A percentile compares a stretch with the other conserved stretches of the same genome.
Conservation (phyloP, 2,888 invertebrate species). For the Eristalis intricaria region DNA sequence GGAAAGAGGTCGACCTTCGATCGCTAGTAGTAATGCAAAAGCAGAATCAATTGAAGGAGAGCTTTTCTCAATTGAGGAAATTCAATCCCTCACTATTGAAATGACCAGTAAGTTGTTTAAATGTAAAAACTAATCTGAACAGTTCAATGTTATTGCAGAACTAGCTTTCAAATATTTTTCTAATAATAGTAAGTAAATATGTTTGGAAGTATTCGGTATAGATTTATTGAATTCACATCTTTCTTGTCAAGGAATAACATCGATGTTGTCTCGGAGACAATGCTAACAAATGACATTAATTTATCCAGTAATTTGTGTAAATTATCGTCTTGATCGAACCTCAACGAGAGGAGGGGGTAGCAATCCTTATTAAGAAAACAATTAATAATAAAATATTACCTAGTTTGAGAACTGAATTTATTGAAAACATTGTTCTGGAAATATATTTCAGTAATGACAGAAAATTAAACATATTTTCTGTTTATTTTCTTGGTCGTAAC, state of each 20-base stretch:
- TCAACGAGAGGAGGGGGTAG: no score
- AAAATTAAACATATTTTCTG: neutral
- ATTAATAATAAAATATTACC: neutral
- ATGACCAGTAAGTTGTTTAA: neutral
- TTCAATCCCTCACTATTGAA: neutral
- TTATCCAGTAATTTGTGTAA: no score
- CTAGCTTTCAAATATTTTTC: neutral
- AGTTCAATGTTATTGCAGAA: no score
- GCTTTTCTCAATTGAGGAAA: constrained; percentile 1
- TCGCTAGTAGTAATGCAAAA: no score
- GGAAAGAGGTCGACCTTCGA: no score
- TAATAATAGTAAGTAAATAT: neutral
- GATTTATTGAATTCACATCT: no score
- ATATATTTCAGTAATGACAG: neutral
- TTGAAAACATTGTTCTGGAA: neutral
- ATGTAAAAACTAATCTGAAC: neutral
- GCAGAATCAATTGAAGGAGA: neutral
- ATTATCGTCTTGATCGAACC: no score
- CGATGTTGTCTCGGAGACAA: neutral
- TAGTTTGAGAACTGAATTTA: neutral
- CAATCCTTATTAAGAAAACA: no score
- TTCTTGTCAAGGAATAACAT: no score
- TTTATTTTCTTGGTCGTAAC: neutral
- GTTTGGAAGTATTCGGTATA: neutral
- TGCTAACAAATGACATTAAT: neutral